These are phyloP conservation scores for Drosophila ogumai DNA, from an alignment of 1,140 invertebrate genomes.

Conservation along the genomic window DNA sequence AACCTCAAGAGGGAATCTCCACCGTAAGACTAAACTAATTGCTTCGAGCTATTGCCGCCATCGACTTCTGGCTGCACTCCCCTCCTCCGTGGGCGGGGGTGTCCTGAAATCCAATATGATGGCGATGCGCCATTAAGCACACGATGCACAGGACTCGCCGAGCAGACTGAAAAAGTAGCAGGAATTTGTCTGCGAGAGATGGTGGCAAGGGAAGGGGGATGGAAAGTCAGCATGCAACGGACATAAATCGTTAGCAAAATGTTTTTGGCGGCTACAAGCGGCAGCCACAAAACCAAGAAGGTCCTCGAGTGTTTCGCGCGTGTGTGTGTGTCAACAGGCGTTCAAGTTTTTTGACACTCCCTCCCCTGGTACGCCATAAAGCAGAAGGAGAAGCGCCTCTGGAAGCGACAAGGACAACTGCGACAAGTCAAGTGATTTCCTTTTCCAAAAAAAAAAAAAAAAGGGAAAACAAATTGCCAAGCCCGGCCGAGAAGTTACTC, in stretches of 20 bases:
- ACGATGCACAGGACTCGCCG: constrained; percentile 31
- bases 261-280: constrained; percentile 79
- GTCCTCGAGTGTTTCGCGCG: constrained; percentile 55
- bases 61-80: constrained; percentile 18
- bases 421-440: constrained; percentile 71
- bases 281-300: constrained; percentile 38
- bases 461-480: constrained; percentile 57
- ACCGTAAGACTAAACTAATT: constrained; percentile 67
- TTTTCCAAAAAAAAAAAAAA: constrained; percentile 8
- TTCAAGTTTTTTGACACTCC: constrained; percentile 72
- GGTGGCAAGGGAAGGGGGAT: background rate
- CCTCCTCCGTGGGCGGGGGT: background rate
- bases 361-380: constrained; percentile 18
- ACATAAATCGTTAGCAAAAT: constrained; percentile 82
- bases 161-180: constrained; percentile 64
- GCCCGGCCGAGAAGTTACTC: constrained; percentile 48
- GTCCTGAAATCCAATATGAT: constrained; percentile 56
- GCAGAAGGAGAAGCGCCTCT: constrained; percentile 23
- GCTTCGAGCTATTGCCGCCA: constrained; percentile 61
- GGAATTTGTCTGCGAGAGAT: constrained; percentile 62
- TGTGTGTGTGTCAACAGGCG: constrained; percentile 74
- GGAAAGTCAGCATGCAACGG: constrained; percentile 66
- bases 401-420: constrained; percentile 70
- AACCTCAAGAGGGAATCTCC: constrained; percentile 41
- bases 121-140: constrained; percentile 60